A percentile compares a stretch with the other conserved stretches of the same genome.
Conservation (phyloP, 2,113 vertebrate genomes). For the Labeo rohita region DNA sequence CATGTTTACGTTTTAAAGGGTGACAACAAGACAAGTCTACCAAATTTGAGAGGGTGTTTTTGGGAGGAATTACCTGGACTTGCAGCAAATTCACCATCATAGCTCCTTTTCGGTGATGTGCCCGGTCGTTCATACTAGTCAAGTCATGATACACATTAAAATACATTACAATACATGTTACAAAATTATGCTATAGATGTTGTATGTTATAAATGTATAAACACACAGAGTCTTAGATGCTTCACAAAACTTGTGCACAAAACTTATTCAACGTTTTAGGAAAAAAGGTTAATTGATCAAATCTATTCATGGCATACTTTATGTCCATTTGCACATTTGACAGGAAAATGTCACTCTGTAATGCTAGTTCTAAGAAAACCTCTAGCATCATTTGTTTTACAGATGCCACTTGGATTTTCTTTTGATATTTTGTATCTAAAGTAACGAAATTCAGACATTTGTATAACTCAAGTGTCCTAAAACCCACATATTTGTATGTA, state of each 20-base stretch:
- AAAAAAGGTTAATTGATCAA: too few relatives aligned
- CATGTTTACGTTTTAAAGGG: background rate
- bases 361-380: too few relatives aligned
- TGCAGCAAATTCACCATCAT: slow-evolving; percentile 86
- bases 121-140: slow-evolving; percentile 87
- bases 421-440: background rate
- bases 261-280: too few relatives aligned
- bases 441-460: background rate
- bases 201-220: background rate
- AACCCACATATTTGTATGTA: background rate
- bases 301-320: too few relatives aligned
- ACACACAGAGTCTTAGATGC: background rate
- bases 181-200: background rate
- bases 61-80: slow-evolving; percentile 75
- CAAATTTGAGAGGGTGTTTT: background rate
- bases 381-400: too few relatives aligned
- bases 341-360: background rate
- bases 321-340: background rate
- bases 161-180: background rate
- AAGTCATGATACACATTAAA: background rate
- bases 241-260: background rate
- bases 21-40: background rate
- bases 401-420: too few relatives aligned
- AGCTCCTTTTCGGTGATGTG: slow-evolving; percentile 89
- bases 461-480: background rate